Conservation (phyloP, 1,140 invertebrate genomes). For the Dermatophagoides farinae region DNA sequence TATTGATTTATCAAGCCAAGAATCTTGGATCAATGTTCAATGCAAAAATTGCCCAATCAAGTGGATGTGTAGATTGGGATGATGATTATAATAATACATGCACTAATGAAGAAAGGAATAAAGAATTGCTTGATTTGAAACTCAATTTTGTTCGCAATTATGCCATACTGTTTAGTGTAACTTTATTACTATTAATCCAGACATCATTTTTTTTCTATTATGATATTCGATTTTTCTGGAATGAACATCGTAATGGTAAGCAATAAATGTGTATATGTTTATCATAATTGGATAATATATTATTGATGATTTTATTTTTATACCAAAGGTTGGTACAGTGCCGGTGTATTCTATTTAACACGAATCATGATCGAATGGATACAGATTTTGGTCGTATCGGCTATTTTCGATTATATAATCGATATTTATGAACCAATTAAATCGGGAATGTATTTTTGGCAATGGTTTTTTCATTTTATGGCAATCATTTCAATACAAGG, state of each 20-base stretch:
- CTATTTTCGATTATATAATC: neutral
- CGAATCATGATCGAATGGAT: neutral
- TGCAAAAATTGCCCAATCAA: neutral
- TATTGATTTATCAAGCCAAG: neutral
- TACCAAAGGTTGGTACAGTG: neutral
- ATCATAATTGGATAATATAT: too few relatives aligned
- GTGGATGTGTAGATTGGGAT: neutral
- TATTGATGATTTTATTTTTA: too few relatives aligned
- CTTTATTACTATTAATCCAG: neutral
- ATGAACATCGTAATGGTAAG: neutral
- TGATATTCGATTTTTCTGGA: neutral
- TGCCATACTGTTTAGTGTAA: neutral
- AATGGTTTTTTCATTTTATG: neutral
- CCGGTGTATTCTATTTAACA: neutral
- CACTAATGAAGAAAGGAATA: too few relatives aligned
- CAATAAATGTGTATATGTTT: too few relatives aligned
- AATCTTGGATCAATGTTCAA: neutral
- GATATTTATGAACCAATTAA: neutral
- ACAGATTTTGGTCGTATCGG: neutral
- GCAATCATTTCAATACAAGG: neutral
- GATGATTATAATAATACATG: neutral
- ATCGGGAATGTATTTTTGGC: neutral
- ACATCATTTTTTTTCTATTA: neutral
- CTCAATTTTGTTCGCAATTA: neutral
- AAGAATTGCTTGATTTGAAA: neutral